A percentile compares a stretch with the other conserved stretches of the same genome.
These are phyloP conservation scores for Xenopus tropicalis DNA, from an alignment of 2,113 vertebrate genomes.

Conservation along the genomic window UCB_Xtro_10.0 CM004447.2:162827501-162828000, in stretches of 20 bases:
- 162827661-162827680: conserved; percentile 24
- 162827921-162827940: conserved; percentile 68
- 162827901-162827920: conserved; percentile 72
- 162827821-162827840: conserved; percentile 49
- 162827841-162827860: conserved; percentile 66
- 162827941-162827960: too few relatives aligned
- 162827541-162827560: too few relatives aligned
- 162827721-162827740: too few relatives aligned
- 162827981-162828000: conserved; percentile 64
- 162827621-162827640: too few relatives aligned
- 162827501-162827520: too few relatives aligned
- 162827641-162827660: conserved; percentile 12
- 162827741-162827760: too few relatives aligned
- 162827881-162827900: conserved; percentile 68
- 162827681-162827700: background rate
- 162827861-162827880: conserved; percentile 64
- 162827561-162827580: too few relatives aligned
- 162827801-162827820: conserved; percentile 38
- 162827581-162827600: too few relatives aligned
- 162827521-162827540: too few relatives aligned
- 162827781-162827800: conserved; percentile 28
- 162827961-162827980: conserved; percentile 66
- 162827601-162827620: too few relatives aligned
- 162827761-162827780: too few relatives aligned
- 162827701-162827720: conserved; percentile 17